phyloP scores from a whole-genome alignment of 2,113 vertebrate species.

The Aythya baeri region DNA sequence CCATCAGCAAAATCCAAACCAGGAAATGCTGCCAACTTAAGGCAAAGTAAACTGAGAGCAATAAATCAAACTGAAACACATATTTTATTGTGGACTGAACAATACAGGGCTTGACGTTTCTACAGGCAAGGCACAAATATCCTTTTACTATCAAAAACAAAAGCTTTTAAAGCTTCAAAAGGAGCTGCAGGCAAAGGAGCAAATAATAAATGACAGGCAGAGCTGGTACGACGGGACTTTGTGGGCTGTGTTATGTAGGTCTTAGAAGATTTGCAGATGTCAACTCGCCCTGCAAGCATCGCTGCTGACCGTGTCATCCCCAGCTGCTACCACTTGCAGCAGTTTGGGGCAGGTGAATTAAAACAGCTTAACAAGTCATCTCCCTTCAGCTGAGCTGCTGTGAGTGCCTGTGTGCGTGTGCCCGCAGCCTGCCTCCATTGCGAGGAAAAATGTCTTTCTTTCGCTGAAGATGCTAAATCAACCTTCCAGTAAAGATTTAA shows the following conservation, averaged over 20 bases:
- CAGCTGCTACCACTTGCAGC: background rate
- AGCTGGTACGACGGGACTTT: background rate
- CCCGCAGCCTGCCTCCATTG: background rate
- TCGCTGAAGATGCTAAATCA: background rate
- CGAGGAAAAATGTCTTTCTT: background rate
- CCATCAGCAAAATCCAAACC: conserved; percentile 56
- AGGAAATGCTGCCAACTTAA: conserved; percentile 54
- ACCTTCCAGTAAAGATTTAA: background rate
- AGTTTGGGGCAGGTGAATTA: conserved; percentile 2
- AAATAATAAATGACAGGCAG: conserved; percentile 28
- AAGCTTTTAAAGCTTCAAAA: conserved; percentile 63
- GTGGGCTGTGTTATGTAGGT: background rate
- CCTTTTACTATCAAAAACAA: conserved; percentile 49
- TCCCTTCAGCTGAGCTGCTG: background rate
- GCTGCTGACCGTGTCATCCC: background rate
- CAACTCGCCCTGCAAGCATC: background rate
- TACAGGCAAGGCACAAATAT: conserved; percentile 46
- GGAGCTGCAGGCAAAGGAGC: conserved; percentile 20
- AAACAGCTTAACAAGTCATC: background rate
- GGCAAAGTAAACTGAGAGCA: conserved; percentile 56
- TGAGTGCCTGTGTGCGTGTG: fast-evolving
- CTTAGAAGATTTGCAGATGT: background rate
- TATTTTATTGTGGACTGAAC: conserved; percentile 47
- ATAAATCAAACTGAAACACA: conserved; percentile 59
- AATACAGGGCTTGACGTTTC: conserved; percentile 38